Percentiles rank a stretch among this genome's conserved stretches.
phyloP scores from a whole-genome alignment of 2,113 vertebrate genomes.

The Calonectris borealis region DNA sequence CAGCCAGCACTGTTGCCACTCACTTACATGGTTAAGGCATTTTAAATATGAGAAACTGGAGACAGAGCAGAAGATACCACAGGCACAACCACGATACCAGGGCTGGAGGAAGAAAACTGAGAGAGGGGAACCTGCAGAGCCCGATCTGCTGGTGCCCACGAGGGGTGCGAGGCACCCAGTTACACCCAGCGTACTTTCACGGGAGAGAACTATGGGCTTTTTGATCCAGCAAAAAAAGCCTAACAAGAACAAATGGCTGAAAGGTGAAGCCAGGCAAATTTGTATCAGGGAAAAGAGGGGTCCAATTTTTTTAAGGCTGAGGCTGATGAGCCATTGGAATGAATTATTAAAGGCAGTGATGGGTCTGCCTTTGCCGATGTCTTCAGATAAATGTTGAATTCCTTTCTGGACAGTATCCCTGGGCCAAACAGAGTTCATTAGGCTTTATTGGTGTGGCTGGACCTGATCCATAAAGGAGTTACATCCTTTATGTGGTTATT shows the following conservation, averaged over 20 bases:
- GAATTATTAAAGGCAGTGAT: background rate
- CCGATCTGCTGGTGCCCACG: background rate
- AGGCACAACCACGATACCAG: background rate
- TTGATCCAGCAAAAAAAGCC: background rate
- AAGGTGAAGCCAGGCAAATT: background rate
- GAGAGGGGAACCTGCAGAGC: background rate
- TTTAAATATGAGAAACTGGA: background rate
- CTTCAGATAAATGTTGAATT: background rate
- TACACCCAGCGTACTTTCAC: rapidly evolving
- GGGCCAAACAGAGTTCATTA: background rate
- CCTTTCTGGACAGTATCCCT: background rate
- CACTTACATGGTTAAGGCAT: background rate
- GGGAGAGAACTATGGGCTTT: background rate
- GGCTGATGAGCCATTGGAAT: background rate
- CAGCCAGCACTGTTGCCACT: background rate
- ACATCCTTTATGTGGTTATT: background rate
- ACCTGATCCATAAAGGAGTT: background rate
- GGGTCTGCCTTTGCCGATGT: background rate
- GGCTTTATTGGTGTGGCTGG: background rate
- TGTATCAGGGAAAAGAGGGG: background rate
- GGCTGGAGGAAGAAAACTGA: background rate
- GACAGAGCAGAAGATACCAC: background rate
- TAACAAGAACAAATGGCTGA: background rate
- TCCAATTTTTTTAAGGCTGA: background rate
- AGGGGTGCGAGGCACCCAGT: background rate